A percentile compares a stretch with the other conserved stretches of the same genome.
These are phyloP conservation scores for Xestia ashworthii DNA, from an alignment of 2,888 invertebrate species.

Conservation along the genomic window DNA sequence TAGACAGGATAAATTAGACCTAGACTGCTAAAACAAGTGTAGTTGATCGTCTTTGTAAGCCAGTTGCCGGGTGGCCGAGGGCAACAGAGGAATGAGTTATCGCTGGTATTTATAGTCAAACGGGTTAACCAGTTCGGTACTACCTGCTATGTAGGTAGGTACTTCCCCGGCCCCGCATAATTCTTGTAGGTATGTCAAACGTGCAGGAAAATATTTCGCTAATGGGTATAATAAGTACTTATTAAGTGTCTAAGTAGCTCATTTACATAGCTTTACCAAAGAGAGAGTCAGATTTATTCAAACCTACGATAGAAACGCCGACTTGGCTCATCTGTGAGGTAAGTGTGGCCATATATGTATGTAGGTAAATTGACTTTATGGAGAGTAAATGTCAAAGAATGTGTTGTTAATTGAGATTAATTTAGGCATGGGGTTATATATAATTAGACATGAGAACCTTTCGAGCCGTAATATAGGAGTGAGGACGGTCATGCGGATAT, in stretches of 20 bases:
- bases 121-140: conserved; percentile 49
- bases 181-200: conserved; percentile 44
- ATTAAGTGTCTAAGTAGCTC: conserved; percentile 26
- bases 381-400: not conserved
- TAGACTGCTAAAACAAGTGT: conserved; percentile 10
- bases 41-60: conserved; percentile 24
- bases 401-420: not conserved
- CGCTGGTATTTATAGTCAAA: conserved; percentile 37
- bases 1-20: conserved; percentile 11
- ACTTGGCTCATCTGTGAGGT: conserved; percentile 5
- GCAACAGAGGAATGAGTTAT: conserved; percentile 45
- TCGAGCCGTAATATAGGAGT: not conserved
- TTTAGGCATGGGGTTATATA: not conserved
- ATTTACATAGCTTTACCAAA: conserved; percentile 24
- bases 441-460: not conserved
- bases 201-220: conserved; percentile 37
- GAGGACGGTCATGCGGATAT: not conserved
- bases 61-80: conserved; percentile 20
- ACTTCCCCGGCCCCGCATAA: conserved; percentile 46
- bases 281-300: conserved; percentile 39
- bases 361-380: not conserved
- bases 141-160: conserved; percentile 33
- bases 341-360: not conserved
- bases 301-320: conserved; percentile 8
- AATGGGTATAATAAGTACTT: conserved; percentile 20